Evolutionary conservation across 2,797 vertebrate genomes (phyloP).

Genomic region (Sarcoramphus papa): DNA sequence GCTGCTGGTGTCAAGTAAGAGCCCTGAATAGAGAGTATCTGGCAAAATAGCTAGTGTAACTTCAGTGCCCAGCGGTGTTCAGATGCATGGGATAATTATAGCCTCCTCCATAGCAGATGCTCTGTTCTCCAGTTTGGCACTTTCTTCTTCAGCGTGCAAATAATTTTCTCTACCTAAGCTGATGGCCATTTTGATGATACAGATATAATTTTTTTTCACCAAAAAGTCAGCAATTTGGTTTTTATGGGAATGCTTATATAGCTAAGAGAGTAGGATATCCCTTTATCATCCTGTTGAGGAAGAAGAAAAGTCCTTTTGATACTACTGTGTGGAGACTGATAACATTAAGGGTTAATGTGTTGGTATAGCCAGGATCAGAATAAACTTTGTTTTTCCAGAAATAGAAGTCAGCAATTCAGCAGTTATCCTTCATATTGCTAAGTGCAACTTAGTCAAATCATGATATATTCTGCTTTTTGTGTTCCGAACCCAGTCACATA

Average conservation of each 20-base stretch:
- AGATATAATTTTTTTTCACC: neutral
- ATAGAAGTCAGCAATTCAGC: neutral
- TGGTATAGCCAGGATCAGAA: neutral
- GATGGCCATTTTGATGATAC: neutral
- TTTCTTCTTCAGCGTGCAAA: constrained; percentile 22
- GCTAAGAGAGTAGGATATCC: neutral
- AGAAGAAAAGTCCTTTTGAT: neutral
- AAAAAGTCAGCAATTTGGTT: neutral
- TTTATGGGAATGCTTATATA: neutral
- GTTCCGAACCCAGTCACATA: neutral
- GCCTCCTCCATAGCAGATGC: constrained; percentile 45
- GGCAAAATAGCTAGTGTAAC: constrained; percentile 11
- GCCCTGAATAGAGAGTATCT: constrained; percentile 5
- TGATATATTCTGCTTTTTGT: neutral
- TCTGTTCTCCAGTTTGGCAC: constrained; percentile 35
- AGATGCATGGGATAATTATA: constrained; percentile 53
- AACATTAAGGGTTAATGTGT: neutral
- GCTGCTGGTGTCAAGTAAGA: constrained; percentile 22
- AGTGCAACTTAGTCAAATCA: constrained; percentile 1
- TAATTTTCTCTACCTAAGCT: constrained; percentile 11
- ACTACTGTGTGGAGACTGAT: neutral
- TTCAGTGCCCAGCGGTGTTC: constrained; percentile 43
- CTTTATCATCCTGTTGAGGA: neutral
- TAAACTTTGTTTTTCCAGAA: neutral
- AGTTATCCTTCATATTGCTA: neutral